A percentile compares a stretch with the other conserved stretches of the same genome.
These are phyloP conservation scores for Oplegnathus fasciatus DNA, from an alignment of 2,113 vertebrate genomes.

Conservation along the genomic window DNA sequence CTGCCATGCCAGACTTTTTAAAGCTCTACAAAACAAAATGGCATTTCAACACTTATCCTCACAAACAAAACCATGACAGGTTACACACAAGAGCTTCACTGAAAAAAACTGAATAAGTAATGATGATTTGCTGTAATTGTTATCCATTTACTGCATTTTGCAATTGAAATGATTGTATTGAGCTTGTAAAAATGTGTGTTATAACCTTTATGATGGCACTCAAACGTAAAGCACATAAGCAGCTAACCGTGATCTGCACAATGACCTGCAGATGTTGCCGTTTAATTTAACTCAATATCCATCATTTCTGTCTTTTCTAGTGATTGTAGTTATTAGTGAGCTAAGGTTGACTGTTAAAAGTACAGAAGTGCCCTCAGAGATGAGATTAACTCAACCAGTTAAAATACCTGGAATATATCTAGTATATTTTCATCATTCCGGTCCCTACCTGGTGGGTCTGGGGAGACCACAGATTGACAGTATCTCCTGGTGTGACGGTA, in stretches of 20 bases:
- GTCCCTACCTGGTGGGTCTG: slow-evolving; percentile 62
- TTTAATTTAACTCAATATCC: neutral
- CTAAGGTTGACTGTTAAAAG: neutral
- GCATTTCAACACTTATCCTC: slow-evolving; percentile 37
- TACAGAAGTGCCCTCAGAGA: neutral
- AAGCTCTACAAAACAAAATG: slow-evolving; percentile 54
- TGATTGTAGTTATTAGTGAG: neutral
- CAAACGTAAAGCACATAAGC: neutral
- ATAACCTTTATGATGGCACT: neutral
- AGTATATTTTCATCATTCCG: neutral
- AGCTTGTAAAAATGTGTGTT: neutral
- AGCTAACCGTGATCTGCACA: neutral
- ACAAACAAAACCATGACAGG: neutral
- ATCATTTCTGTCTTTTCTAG: neutral
- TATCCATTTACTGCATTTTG: neutral
- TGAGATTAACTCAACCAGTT: neutral
- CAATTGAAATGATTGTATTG: neutral
- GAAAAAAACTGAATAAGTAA: neutral
- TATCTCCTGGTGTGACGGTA: slow-evolving; percentile 45
- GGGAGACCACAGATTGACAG: slow-evolving; percentile 25
- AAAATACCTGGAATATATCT: slow-evolving; percentile 1
- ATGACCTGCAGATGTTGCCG: neutral
- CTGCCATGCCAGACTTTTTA: slow-evolving; percentile 61
- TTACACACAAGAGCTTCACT: neutral
- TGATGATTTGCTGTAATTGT: neutral